Conservation (phyloP, 1,140 invertebrate genomes). For the Zaprionus gabonicus region DNA sequence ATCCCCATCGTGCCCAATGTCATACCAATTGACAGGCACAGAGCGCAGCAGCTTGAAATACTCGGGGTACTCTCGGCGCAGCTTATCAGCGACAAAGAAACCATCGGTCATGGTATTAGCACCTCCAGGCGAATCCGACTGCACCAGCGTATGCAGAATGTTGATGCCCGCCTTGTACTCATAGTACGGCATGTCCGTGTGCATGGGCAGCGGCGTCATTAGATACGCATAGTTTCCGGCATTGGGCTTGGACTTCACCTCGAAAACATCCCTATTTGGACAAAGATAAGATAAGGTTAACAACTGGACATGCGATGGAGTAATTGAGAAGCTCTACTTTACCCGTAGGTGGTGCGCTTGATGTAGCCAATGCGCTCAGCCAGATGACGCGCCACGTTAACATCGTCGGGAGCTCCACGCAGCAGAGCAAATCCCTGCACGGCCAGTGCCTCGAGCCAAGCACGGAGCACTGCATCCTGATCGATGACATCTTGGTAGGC, state of each 20-base stretch:
- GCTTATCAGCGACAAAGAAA: slow-evolving; percentile 86
- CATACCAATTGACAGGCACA: slow-evolving; percentile 88
- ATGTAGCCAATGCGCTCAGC: slow-evolving; percentile 87
- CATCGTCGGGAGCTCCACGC: slow-evolving; percentile 85
- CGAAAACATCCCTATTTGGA: slow-evolving; percentile 86
- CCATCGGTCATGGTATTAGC: slow-evolving; percentile 88
- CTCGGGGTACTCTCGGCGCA: slow-evolving; percentile 86
- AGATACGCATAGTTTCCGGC: slow-evolving; percentile 90
- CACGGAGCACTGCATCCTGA: slow-evolving; percentile 82
- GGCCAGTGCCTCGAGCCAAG: slow-evolving; percentile 87
- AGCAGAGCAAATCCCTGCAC: slow-evolving; percentile 87
- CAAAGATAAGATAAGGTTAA: not conserved
- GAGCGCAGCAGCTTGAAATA: slow-evolving; percentile 86
- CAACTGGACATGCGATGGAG: not conserved
- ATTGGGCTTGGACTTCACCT: slow-evolving; percentile 87
- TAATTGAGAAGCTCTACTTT: slow-evolving; percentile 28
- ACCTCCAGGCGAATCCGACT: slow-evolving; percentile 87
- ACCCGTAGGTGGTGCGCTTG: slow-evolving; percentile 89
- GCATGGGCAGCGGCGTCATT: slow-evolving; percentile 87
- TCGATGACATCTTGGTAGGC: slow-evolving; percentile 86
- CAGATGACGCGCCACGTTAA: slow-evolving; percentile 85
- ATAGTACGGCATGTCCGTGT: slow-evolving; percentile 90
- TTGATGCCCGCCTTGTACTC: slow-evolving; percentile 89
- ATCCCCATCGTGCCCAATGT: slow-evolving; percentile 86
- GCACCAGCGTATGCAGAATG: slow-evolving; percentile 88